A percentile compares a stretch with the other conserved stretches of the same genome.
These are phyloP conservation scores for Cephus nigrinus DNA, from an alignment of 2,888 invertebrate species.

Conservation along the genomic window DNA sequence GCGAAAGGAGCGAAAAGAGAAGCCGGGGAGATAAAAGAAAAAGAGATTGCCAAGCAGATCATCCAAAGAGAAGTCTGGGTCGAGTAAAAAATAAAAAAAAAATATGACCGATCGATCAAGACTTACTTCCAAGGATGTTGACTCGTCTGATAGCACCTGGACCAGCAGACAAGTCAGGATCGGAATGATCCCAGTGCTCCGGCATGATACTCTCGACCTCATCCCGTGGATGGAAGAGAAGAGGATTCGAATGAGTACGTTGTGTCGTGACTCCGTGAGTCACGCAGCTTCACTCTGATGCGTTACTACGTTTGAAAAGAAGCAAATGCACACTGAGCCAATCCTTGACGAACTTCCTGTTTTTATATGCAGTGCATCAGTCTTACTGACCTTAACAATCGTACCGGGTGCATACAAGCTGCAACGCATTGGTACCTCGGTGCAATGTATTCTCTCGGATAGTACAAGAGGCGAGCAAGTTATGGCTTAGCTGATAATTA, in stretches of 20 bases:
- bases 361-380: constrained; percentile 13
- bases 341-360: not conserved
- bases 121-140: not conserved
- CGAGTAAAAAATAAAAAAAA: too few relatives aligned
- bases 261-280: not conserved
- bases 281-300: not conserved
- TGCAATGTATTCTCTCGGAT: not conserved
- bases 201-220: not conserved
- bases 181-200: not conserved
- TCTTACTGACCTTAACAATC: not conserved
- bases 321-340: constrained; percentile 13
- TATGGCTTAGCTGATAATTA: constrained; percentile 15
- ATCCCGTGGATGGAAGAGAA: not conserved
- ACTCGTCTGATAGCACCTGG: not conserved
- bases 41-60: not conserved
- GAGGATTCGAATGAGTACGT: not conserved
- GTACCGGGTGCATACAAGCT: not conserved
- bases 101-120: not conserved
- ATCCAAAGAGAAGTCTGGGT: not conserved
- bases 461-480: constrained; percentile 1
- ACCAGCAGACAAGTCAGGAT: not conserved
- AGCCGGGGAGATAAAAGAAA: not conserved
- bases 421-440: not conserved
- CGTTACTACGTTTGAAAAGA: not conserved
- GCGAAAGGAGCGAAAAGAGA: not conserved